Evolutionary conservation across 2,113 vertebrate genomes (phyloP).

Genomic region (Strix aluco): DNA sequence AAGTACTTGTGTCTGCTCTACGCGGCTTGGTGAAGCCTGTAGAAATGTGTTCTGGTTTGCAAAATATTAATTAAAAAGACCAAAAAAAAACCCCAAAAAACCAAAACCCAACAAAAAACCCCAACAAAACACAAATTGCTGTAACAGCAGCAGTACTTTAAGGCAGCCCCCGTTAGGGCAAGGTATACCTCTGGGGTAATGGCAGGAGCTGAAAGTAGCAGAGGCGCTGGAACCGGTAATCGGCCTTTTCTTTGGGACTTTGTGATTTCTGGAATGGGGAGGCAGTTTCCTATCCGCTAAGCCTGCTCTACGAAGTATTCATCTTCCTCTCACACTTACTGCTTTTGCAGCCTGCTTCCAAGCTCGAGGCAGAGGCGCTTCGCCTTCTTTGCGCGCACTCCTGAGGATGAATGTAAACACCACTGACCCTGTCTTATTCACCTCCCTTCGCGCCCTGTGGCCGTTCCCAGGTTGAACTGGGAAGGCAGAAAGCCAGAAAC

Average conservation of each 20-base stretch:
- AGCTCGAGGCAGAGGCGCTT: neutral
- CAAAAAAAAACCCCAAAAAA: neutral
- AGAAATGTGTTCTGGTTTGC: slow-evolving; percentile 43
- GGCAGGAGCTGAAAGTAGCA: slow-evolving; percentile 39
- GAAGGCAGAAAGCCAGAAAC: neutral
- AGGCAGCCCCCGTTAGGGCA: neutral
- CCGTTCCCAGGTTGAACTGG: neutral
- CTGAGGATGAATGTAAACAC: slow-evolving; percentile 54
- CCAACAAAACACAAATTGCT: neutral
- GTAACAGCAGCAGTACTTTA: slow-evolving; percentile 44
- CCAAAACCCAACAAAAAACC: neutral
- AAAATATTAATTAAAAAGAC: slow-evolving; percentile 32
- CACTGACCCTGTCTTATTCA: neutral
- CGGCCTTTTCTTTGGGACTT: neutral
- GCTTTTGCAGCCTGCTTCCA: slow-evolving; percentile 9
- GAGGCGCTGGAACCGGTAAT: neutral
- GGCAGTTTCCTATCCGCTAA: slow-evolving; percentile 11
- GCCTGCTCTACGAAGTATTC: neutral
- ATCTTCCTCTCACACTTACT: neutral
- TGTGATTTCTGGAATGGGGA: neutral
- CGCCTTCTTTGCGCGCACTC: neutral
- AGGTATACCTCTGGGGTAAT: slow-evolving; percentile 3
- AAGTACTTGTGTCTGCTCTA: slow-evolving; percentile 39
- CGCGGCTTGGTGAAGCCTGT: slow-evolving; percentile 28
- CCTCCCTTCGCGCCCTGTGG: neutral